Base-by-base conservation (phyloP, 2,797 vertebrate genomes). In the Triplophysa yarkandensis region DNA sequence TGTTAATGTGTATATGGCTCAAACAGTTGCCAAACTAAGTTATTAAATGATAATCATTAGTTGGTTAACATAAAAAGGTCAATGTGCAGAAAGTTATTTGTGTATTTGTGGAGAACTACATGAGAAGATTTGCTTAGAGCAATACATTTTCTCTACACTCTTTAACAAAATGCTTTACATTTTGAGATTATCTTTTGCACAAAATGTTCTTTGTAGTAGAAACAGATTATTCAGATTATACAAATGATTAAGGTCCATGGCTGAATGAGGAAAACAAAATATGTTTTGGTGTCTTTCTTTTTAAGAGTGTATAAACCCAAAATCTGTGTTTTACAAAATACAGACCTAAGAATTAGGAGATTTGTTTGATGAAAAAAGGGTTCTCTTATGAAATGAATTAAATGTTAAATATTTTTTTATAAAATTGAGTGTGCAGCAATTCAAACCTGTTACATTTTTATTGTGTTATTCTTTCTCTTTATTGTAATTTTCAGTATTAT, bases 61-160 rank as follows among this genome's bases (percentile, higher is more conserved):
- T 61, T 23, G 10, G 27, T 61, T 36, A 14, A 43, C 43, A 34
- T 10, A 41, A 25, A 50, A 27, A n/a, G 25, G 16, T 61, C 28
- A 36, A 8, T 46, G 17, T 61, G 9, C 43, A 48, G 19, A 14
- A 16, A 36, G 57, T 39, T 44, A 50, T 27, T n/a, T 52, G 21
- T 52, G 57, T 16, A 39, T 44, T 50, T 48, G 63, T n/a, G 16
- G 14, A 34, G 48, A 61, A 34, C 19, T 19, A 36, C 30, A 62
- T 54, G 70, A 28, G 21, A 30, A 64, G 34, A 54, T 39, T 32
- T 39, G 32, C 46, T 43, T 4, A 64, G 44, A 44, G 14, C 41
- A 44, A 17, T 4, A 44, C 13, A 43, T 43, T 39, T 11, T 10
- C 36, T 39, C 1, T 39, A 11, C 36, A 39, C 8, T 39, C 36